phyloP scores from a whole-genome alignment of 2,888 invertebrate genomes.

The Epinotia bilunana region DNA sequence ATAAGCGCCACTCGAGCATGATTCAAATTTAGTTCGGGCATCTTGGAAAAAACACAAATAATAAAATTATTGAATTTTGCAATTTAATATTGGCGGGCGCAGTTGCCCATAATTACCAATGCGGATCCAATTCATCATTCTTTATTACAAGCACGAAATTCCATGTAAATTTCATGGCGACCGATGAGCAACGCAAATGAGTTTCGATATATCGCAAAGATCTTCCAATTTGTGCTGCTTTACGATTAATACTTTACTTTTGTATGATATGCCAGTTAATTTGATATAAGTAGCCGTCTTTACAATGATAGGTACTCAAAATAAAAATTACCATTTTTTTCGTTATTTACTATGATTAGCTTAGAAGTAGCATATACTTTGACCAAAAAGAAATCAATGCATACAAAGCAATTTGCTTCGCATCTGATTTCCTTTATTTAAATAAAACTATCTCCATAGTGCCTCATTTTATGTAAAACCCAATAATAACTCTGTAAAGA shows the following conservation, averaged over 20 bases:
- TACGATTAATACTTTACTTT: constrained; percentile 41
- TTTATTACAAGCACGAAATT: constrained; percentile 83
- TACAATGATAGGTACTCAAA: not conserved
- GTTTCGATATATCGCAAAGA: constrained; percentile 75
- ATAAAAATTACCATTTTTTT: not conserved
- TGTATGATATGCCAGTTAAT: constrained; percentile 13
- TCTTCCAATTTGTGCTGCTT: constrained; percentile 61
- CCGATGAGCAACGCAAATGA: constrained; percentile 70
- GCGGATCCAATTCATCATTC: constrained; percentile 83
- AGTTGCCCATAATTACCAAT: constrained; percentile 81
- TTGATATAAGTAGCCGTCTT: not conserved
- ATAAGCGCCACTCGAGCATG: constrained; percentile 3
- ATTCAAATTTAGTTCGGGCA: constrained; percentile 21
- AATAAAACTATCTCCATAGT: too few relatives aligned
- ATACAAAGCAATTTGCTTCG: not conserved
- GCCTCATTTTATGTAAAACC: too few relatives aligned
- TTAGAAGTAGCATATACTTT: not conserved
- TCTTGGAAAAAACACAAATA: constrained; percentile 57
- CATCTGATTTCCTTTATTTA: not conserved
- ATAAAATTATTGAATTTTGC: constrained; percentile 80
- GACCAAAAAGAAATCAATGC: not conserved
- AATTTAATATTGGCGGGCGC: constrained; percentile 77
- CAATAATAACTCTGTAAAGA: too few relatives aligned
- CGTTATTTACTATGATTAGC: too few relatives aligned
- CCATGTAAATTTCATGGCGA: constrained; percentile 82